Percentiles rank a stretch among this genome's conserved stretches.
Conservation (phyloP, 2,888 invertebrate species). For the Calephelis perditalis region DNA sequence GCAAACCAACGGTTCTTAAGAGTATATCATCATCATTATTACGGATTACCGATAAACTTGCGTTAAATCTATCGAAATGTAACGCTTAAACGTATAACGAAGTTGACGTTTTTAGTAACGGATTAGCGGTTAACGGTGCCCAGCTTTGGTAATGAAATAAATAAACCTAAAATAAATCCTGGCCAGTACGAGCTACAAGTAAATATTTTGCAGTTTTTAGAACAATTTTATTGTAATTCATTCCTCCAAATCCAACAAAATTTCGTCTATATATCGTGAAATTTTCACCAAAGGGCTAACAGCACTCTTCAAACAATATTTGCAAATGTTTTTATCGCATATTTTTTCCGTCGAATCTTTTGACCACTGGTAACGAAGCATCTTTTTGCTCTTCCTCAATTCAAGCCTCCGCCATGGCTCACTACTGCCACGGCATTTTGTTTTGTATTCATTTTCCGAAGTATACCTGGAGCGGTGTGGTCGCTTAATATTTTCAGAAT, state of each 20-base stretch:
- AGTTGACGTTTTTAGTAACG: no score
- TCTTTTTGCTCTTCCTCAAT: neutral
- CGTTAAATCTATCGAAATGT: no score
- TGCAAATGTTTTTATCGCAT: slow-evolving; percentile 26
- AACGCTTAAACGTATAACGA: no score
- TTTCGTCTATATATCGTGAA: slow-evolving; percentile 48
- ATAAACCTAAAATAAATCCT: no score
- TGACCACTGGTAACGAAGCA: neutral
- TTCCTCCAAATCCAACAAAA: slow-evolving; percentile 48
- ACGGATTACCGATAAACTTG: no score
- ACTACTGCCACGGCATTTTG: slow-evolving; percentile 32
- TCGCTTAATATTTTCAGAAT: slow-evolving; percentile 37
- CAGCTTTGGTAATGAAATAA: no score
- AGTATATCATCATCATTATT: no score
- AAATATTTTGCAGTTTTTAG: neutral
- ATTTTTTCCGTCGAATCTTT: slow-evolving; percentile 13
- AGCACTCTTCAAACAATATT: slow-evolving; percentile 38
- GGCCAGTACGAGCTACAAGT: no score
- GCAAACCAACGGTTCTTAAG: no score
- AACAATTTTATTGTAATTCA: slow-evolving; percentile 21
- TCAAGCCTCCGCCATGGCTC: slow-evolving; percentile 39
- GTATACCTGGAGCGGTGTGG: slow-evolving; percentile 32
- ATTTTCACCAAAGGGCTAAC: slow-evolving; percentile 53
- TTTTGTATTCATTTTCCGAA: slow-evolving; percentile 27
- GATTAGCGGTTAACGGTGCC: no score